Conservation (phyloP, 2,113 vertebrate species). For the Bubo blakistoni region DNA sequence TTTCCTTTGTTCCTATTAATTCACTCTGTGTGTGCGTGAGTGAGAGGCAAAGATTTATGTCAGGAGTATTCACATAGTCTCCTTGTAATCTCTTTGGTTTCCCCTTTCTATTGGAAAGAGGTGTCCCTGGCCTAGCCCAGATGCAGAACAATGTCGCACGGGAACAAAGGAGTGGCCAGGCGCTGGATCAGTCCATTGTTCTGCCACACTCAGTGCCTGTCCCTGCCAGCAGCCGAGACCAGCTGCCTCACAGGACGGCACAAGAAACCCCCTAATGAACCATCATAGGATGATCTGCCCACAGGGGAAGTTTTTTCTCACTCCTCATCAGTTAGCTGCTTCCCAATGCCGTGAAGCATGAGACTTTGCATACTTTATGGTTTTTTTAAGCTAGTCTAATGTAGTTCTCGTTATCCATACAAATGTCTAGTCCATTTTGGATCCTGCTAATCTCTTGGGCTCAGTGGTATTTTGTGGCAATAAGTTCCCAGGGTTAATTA, state of each 20-base stretch:
- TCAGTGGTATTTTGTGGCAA: neutral
- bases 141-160: neutral
- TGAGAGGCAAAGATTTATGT: neutral
- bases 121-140: neutral
- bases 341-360: fast-evolving
- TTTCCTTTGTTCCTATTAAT: constrained; percentile 64
- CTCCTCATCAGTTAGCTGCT: neutral
- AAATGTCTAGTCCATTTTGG: neutral
- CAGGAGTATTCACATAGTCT: neutral
- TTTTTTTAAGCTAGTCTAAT: neutral
- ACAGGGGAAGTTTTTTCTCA: neutral
- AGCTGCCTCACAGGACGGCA: neutral
- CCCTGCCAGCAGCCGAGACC: neutral
- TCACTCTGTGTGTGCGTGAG: neutral
- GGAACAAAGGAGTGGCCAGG: neutral
- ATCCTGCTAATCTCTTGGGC: neutral
- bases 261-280: neutral
- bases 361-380: neutral
- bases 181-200: neutral
- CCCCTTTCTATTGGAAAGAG: neutral
- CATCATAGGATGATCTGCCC: neutral
- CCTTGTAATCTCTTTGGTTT: neutral
- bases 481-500: constrained; percentile 7
- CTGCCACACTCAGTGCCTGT: fast-evolving
- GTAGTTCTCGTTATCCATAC: neutral